A percentile compares a stretch with the other conserved stretches of the same genome.
Conservation (phyloP, 2,797 vertebrate genomes). For the Falco columbarius region DNA sequence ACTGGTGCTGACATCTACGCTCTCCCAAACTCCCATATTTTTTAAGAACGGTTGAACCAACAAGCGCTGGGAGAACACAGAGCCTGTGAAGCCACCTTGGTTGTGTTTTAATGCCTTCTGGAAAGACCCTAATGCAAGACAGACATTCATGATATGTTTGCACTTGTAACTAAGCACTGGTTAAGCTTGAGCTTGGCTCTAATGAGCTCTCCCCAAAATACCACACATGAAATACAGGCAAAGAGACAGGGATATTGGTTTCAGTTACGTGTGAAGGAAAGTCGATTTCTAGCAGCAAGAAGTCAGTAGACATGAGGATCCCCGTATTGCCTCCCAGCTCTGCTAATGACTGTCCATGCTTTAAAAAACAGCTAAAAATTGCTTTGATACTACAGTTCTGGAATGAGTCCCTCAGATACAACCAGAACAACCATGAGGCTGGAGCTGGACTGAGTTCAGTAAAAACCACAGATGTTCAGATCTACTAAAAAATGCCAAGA, state of each 20-base stretch:
- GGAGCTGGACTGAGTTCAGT: not conserved
- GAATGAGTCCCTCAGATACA: not conserved
- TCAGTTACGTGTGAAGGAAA: not conserved
- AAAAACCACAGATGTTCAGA: not conserved
- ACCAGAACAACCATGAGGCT: not conserved
- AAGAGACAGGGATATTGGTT: not conserved
- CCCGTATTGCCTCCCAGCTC: not conserved
- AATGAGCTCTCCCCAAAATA: constrained; percentile 5
- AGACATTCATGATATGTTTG: not conserved
- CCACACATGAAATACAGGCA: not conserved
- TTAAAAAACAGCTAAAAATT: not conserved
- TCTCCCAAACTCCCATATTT: not conserved
- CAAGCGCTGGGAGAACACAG: not conserved
- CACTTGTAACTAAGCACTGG: not conserved
- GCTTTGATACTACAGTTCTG: not conserved
- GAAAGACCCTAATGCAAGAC: constrained; percentile 43
- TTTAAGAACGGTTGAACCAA: constrained; percentile 12
- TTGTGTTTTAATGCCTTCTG: constrained; percentile 22
- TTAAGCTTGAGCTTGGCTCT: constrained; percentile 3
- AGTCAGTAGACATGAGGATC: not conserved
- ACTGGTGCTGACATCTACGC: not conserved
- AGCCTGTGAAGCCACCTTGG: not conserved
- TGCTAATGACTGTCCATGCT: not conserved
- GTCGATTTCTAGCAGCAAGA: not conserved
- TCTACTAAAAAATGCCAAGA: not conserved